Evolutionary conservation across 1,140 invertebrate genomes (phyloP).

Genomic region (Drosophila sturtevanti): DNA sequence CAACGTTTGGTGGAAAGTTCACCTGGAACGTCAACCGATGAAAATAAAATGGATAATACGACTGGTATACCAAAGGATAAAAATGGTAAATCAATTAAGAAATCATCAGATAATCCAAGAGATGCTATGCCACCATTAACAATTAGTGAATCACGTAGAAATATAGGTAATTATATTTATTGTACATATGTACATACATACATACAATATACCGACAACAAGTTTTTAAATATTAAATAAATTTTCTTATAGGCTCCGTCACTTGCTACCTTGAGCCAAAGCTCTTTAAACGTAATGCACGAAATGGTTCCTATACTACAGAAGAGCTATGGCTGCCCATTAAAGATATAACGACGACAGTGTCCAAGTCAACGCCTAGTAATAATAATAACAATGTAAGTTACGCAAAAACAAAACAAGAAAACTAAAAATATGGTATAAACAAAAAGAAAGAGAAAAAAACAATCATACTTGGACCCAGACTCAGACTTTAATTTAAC

Average conservation of each 20-base stretch:
- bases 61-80: conserved; percentile 23
- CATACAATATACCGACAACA: too few species aligned
- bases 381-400: conserved; percentile 69
- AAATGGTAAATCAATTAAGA: conserved; percentile 47
- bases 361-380: conserved; percentile 54
- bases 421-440: conserved; percentile 12
- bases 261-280: conserved; percentile 88
- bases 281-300: conserved; percentile 86
- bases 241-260: conserved; percentile 84
- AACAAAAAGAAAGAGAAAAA: too few species aligned
- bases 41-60: conserved; percentile 44
- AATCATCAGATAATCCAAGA: conserved; percentile 50
- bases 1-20: conserved; percentile 63
- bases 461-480: conserved; percentile 10
- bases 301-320: conserved; percentile 86
- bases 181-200: too few species aligned
- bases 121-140: conserved; percentile 73
- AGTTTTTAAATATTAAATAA: too few species aligned
- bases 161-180: conserved; percentile 57
- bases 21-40: conserved; percentile 23
- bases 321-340: conserved; percentile 90
- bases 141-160: conserved; percentile 74
- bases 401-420: conserved; percentile 32
- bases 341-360: conserved; percentile 86
- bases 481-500: conserved; percentile 21